Evolutionary conservation across 2,113 vertebrate genomes (phyloP).

Genomic region (Corvus hawaiiensis): DNA sequence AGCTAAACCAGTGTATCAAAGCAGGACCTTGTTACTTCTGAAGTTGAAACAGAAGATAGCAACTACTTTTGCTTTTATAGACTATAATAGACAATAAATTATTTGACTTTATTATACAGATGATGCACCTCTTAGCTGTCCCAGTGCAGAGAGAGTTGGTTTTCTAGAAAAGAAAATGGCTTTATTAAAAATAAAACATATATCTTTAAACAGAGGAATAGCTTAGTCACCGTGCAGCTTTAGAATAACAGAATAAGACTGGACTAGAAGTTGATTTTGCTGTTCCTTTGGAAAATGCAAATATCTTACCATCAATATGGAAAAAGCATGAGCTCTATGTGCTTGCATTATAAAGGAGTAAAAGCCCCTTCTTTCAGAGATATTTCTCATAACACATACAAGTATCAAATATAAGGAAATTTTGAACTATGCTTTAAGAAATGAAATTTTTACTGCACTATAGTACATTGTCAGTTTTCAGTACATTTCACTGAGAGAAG

Average conservation of each 20-base stretch:
- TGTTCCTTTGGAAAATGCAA: background rate
- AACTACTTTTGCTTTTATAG: background rate
- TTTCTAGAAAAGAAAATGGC: background rate
- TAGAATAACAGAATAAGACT: background rate
- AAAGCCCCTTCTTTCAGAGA: background rate
- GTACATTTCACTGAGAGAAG: background rate
- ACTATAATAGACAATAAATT: background rate
- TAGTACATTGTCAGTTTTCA: background rate
- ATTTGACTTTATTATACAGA: background rate
- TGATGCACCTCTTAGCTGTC: background rate
- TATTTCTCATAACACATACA: background rate
- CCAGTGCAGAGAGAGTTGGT: background rate
- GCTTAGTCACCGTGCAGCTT: background rate
- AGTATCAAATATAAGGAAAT: rapidly evolving
- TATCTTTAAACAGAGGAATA: background rate
- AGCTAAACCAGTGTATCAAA: background rate
- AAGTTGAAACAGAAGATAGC: background rate
- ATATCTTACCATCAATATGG: background rate
- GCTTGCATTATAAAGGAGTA: background rate
- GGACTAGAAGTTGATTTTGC: background rate
- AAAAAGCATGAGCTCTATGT: background rate
- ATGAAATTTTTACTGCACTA: background rate
- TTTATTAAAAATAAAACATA: background rate
- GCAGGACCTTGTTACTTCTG: background rate
- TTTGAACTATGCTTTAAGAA: background rate